These are phyloP conservation scores for Lepus townsendii DNA, from an alignment of 2,797 vertebrate genomes.

Conservation along the genomic window DNA sequence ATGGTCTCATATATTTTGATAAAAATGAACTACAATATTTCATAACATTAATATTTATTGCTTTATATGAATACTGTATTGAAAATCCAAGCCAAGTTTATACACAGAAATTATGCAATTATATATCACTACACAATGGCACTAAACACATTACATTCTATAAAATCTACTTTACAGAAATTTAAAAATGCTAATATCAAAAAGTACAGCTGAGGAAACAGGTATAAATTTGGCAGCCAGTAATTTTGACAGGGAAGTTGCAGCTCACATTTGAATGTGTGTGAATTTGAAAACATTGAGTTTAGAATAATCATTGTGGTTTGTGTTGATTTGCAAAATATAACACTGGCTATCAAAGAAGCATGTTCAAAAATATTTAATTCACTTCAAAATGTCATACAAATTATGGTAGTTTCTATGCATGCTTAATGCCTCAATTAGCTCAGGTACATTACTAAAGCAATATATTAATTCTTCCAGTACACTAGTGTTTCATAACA, in stretches of 20 bases:
- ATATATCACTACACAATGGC: constrained; percentile 99
- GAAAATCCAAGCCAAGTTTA: constrained; percentile 99
- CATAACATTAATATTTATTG: constrained; percentile 99
- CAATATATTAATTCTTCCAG: constrained; percentile 88
- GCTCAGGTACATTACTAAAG: constrained; percentile 87
- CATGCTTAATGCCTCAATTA: constrained; percentile 88
- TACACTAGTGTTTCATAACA: constrained; percentile 88
- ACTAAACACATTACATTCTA: constrained; percentile 99
- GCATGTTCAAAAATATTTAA: constrained; percentile 92
- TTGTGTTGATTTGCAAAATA: constrained; percentile 93
- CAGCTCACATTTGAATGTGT: constrained; percentile 90
- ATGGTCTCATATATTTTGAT: constrained; percentile 87
- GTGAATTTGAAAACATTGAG: constrained; percentile 89
- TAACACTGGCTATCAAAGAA: constrained; percentile 94
- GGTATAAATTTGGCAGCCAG: constrained; percentile 97
- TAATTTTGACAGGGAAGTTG: constrained; percentile 92
- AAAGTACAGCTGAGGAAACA: constrained; percentile 98
- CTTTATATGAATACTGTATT: constrained; percentile 99
- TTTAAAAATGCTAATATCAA: constrained; percentile 99
- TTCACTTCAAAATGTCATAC: constrained; percentile 94
- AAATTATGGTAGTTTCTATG: constrained; percentile 92
- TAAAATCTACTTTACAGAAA: constrained; percentile 99
- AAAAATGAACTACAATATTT: constrained; percentile 91
- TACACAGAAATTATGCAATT: constrained; percentile 99
- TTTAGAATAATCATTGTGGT: constrained; percentile 95